A percentile compares a stretch with the other conserved stretches of the same genome.
Conservation (phyloP, 2,888 invertebrate species). For the Cantharis rufa region DNA sequence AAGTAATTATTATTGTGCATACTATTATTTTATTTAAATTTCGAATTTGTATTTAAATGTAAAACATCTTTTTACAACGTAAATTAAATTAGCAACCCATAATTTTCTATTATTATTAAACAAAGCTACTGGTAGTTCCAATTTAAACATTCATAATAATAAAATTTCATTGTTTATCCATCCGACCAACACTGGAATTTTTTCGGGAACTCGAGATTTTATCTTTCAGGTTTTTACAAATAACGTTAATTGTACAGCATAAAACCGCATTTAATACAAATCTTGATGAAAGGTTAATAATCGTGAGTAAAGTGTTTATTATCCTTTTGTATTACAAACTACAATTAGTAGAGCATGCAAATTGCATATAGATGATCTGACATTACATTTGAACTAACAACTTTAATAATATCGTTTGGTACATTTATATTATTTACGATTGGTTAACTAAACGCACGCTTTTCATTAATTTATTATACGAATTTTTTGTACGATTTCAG, state of each 20-base stretch:
- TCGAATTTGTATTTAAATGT: neutral
- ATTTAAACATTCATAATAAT: neutral
- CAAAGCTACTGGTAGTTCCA: neutral
- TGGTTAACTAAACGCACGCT: neutral
- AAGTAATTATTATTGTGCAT: neutral
- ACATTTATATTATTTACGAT: neutral
- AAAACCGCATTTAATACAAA: slow-evolving; percentile 1
- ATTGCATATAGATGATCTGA: slow-evolving; percentile 4
- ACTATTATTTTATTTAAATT: neutral
- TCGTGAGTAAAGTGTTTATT: neutral
- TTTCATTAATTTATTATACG: neutral
- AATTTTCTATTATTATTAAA: neutral
- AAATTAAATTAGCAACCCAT: neutral
- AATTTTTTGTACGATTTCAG: neutral
- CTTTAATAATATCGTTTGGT: slow-evolving; percentile 6
- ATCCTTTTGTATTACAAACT: slow-evolving; percentile 2
- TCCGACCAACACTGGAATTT: neutral
- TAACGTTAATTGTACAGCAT: neutral
- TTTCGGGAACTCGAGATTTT: neutral
- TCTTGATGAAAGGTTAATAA: slow-evolving; percentile 4
- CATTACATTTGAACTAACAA: slow-evolving; percentile 6
- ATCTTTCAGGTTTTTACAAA: neutral
- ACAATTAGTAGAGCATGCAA: slow-evolving; percentile 2
- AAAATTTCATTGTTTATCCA: neutral
- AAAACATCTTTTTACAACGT: neutral